Conservation (phyloP, 2,797 vertebrate genomes). For the Poecilia gillii region DNA sequence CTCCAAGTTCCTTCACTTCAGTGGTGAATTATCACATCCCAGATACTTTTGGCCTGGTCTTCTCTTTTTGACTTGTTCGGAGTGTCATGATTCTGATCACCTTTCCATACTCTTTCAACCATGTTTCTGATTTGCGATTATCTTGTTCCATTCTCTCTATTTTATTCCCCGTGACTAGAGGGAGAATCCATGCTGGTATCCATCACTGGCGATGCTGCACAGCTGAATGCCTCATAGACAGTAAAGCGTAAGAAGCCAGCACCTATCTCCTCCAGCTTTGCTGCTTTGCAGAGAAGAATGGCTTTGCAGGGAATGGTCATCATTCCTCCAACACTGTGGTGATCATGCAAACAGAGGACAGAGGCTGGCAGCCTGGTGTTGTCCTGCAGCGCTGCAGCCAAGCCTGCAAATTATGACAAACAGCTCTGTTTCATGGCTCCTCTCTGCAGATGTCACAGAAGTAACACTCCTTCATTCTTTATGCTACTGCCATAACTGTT, state of each 20-base stretch:
- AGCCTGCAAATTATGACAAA: conserved; percentile 7
- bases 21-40: neutral
- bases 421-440: neutral
- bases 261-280: conserved; percentile 1
- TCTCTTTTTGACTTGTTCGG: neutral
- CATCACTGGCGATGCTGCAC: neutral
- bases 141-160: neutral
- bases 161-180: neutral
- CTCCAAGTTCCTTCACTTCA: neutral
- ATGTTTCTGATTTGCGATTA: neutral
- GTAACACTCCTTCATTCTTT: neutral
- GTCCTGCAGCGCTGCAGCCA: neutral
- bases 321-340: neutral
- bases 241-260: neutral
- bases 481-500: neutral
- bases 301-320: neutral
- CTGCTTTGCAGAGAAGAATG: conserved; percentile 10
- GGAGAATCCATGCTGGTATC: conserved; percentile 1
- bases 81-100: neutral
- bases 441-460: neutral
- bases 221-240: neutral
- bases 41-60: neutral
- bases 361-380: neutral
- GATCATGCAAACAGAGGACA: conserved; percentile 5
- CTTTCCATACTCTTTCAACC: neutral